Conservation (phyloP, 1,140 invertebrate genomes). For the Drosophila melanica region DNA sequence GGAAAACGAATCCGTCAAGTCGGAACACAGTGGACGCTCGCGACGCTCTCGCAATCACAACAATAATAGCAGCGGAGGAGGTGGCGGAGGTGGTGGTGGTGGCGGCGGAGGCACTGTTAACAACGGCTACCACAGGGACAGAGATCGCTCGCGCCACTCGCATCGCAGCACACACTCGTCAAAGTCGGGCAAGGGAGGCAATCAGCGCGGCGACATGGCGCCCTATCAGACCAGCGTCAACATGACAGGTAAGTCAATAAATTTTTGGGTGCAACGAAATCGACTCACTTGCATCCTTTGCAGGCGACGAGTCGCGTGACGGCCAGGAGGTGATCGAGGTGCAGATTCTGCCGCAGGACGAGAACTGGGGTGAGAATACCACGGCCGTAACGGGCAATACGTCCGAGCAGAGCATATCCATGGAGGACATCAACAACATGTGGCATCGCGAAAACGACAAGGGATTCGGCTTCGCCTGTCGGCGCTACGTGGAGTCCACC, state of each 20-base stretch:
- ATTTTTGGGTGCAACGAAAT: too few relatives aligned
- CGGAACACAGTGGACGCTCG: constrained; percentile 83
- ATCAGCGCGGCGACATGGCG: constrained; percentile 86
- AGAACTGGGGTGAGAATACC: constrained; percentile 99
- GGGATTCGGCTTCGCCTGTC: constrained; percentile 90
- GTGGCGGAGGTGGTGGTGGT: constrained; percentile 36
- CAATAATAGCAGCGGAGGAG: constrained; percentile 62
- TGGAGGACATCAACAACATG: constrained; percentile 92
- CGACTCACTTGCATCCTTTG: not conserved
- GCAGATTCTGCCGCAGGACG: constrained; percentile 96
- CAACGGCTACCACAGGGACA: constrained; percentile 79
- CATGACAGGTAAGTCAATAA: constrained; percentile 86
- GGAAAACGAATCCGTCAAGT: constrained; percentile 84
- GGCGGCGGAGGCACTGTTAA: constrained; percentile 52
- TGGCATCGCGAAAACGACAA: constrained; percentile 91
- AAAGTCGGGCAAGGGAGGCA: constrained; percentile 62
- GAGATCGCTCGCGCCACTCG: constrained; percentile 79
- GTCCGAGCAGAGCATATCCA: constrained; percentile 96
- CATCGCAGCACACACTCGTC: constrained; percentile 82
- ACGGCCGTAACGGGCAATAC: constrained; percentile 98
- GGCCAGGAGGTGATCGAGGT: constrained; percentile 95
- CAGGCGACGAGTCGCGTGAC: constrained; percentile 82
- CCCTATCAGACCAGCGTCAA: constrained; percentile 92
- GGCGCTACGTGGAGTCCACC: constrained; percentile 91
- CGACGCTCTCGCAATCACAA: constrained; percentile 83